Percentiles rank a stretch among this genome's conserved stretches.
These are phyloP conservation scores for Musca vetustissima DNA, from an alignment of 1,140 invertebrate genomes.

Conservation along the genomic window DNA sequence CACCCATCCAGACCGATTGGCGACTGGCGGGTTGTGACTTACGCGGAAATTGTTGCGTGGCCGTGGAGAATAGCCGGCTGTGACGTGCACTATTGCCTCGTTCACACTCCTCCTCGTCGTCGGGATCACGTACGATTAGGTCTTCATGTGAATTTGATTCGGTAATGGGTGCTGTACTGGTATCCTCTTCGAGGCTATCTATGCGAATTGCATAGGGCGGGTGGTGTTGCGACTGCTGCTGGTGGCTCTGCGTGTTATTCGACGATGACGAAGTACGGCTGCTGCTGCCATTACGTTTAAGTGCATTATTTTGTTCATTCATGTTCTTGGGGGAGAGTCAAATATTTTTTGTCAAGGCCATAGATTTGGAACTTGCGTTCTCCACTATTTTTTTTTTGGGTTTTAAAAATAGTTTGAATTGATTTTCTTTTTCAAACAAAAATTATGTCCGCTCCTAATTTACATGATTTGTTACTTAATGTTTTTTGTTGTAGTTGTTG, in stretches of 20 bases:
- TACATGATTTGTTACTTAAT: no score
- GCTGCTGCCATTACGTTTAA: background rate
- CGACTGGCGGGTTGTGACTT: no score
- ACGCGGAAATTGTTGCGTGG: background rate
- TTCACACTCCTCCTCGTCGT: conserved; percentile 26
- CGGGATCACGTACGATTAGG: conserved; percentile 39
- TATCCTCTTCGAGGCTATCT: conserved; percentile 47
- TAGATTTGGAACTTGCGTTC: no score
- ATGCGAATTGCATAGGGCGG: conserved; percentile 43
- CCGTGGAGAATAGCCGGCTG: conserved; percentile 5
- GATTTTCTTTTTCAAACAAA: no score
- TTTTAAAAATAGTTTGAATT: no score
- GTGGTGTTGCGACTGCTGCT: background rate
- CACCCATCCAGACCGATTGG: background rate
- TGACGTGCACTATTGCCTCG: conserved; percentile 28
- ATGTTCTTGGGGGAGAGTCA: background rate
- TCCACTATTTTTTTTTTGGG: no score
- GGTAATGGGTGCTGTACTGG: conserved; percentile 48
- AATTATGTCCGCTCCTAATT: no score
- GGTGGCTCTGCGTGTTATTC: background rate
- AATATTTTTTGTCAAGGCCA: no score
- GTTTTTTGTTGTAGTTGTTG: no score
- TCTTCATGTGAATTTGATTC: conserved; percentile 47
- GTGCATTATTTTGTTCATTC: conserved; percentile 12
- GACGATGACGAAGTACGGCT: no score